Percentiles rank a stretch among this genome's conserved stretches.
phyloP scores from a whole-genome alignment of 2,113 vertebrate genomes.

The Prionailurus bengalensis region DNA sequence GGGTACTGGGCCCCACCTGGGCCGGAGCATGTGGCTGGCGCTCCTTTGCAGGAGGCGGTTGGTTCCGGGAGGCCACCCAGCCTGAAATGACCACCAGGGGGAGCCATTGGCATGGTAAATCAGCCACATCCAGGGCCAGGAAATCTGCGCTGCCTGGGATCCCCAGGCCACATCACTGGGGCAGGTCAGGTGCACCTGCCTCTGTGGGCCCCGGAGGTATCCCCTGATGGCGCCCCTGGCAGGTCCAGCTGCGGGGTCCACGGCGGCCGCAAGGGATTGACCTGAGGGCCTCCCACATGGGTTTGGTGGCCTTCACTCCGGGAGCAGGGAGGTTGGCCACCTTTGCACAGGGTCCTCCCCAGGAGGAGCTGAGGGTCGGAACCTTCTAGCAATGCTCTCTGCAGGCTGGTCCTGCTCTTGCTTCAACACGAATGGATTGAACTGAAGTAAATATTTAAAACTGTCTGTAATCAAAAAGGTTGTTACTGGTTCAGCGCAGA shows the following conservation, averaged over 20 bases:
- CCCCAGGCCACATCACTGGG: neutral
- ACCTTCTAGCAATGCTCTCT: neutral
- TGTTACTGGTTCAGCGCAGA: neutral
- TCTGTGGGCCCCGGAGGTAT: neutral
- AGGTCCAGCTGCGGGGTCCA: neutral
- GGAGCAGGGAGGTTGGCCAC: neutral
- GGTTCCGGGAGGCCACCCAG: neutral
- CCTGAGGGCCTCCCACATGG: neutral
- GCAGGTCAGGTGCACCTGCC: neutral
- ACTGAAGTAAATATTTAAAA: neutral
- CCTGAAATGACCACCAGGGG: neutral
- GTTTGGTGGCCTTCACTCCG: neutral
- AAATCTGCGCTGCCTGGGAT: neutral
- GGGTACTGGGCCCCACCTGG: neutral
- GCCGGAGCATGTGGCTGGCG: accelerated
- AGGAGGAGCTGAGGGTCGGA: neutral
- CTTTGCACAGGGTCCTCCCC: neutral
- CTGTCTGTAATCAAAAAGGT: neutral
- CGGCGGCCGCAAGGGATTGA: neutral
- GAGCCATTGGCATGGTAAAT: neutral
- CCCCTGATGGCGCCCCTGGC: neutral
- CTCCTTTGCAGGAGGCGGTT: accelerated
- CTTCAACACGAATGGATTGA: neutral
- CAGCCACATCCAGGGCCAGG: neutral
- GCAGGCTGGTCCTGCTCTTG: no score